Conservation (phyloP, 2,797 vertebrate species). For the Sebastes kiyomatsui region DNA sequence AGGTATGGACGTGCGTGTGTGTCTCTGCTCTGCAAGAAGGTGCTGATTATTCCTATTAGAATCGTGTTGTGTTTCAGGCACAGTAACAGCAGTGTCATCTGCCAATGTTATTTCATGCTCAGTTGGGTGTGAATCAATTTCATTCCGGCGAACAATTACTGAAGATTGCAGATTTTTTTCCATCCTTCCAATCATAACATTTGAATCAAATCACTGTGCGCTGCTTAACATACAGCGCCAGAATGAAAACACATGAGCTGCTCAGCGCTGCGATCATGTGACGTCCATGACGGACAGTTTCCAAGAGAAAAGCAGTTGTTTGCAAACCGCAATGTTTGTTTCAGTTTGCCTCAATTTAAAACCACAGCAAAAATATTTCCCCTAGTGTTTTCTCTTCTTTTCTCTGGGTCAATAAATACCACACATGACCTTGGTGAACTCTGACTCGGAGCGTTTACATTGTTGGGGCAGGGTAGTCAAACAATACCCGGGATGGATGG, state of each 20-base stretch:
- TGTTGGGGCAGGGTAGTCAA: constrained; percentile 66
- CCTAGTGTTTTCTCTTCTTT: constrained; percentile 29
- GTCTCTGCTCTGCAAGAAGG: constrained; percentile 62
- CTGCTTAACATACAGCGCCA: constrained; percentile 63
- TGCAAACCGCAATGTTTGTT: constrained; percentile 23
- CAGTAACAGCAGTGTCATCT: constrained; percentile 84
- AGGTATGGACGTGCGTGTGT: constrained; percentile 21
- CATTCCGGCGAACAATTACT: constrained; percentile 86
- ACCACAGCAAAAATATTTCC: constrained; percentile 36
- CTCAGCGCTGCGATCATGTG: constrained; percentile 53
- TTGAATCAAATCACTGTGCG: constrained; percentile 79
- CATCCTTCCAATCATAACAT: constrained; percentile 78
- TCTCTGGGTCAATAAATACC: constrained; percentile 67
- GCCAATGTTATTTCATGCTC: constrained; percentile 88
- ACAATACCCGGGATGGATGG: constrained; percentile 66
- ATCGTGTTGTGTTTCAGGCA: constrained; percentile 79
- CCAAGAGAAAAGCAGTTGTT: constrained; percentile 31
- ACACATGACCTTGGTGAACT: constrained; percentile 70
- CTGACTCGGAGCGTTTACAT: constrained; percentile 71
- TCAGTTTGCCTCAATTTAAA: constrained; percentile 51
- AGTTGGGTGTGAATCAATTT: constrained; percentile 86
- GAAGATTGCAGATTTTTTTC: constrained; percentile 76
- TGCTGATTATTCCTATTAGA: constrained; percentile 84
- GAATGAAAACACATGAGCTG: constrained; percentile 70
- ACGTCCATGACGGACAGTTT: constrained; percentile 52